Percentiles rank a stretch among this genome's conserved stretches.
phyloP scores from a whole-genome alignment of 2,888 invertebrate genomes.

The Herminia tarsipennalis region DNA sequence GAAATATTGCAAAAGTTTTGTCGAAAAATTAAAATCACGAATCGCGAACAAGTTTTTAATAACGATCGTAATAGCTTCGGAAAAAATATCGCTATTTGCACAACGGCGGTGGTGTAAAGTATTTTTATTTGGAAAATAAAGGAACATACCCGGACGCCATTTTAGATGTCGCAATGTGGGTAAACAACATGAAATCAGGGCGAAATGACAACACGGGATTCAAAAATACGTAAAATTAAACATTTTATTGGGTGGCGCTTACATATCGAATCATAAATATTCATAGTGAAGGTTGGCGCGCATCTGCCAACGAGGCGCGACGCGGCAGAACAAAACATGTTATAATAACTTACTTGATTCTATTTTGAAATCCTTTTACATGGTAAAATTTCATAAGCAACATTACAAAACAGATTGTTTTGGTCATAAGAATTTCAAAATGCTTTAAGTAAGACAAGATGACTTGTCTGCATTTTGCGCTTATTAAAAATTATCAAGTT shows the following conservation, averaged over 20 bases:
- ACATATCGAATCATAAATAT: constrained; percentile 59
- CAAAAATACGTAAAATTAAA: constrained; percentile 40
- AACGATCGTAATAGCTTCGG: constrained; percentile 55
- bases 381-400: too few relatives aligned
- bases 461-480: too few relatives aligned
- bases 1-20: constrained; percentile 81
- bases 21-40: constrained; percentile 78
- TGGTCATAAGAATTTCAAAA: too few relatives aligned
- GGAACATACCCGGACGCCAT: constrained; percentile 7
- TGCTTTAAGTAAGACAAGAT: too few relatives aligned
- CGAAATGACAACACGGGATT: constrained; percentile 42
- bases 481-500: too few relatives aligned
- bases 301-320: too few relatives aligned
- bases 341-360: too few relatives aligned
- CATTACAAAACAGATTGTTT: too few relatives aligned
- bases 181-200: constrained; percentile 37
- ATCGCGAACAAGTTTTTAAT: constrained; percentile 71
- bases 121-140: constrained; percentile 28
- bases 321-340: constrained; percentile 21
- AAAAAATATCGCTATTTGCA: constrained; percentile 42
- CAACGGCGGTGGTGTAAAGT: constrained; percentile 26
- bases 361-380: too few relatives aligned
- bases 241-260: constrained; percentile 55
- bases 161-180: constrained; percentile 13
- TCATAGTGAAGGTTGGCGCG: constrained; percentile 52